Evolutionary conservation across 1,140 invertebrate species (phyloP).

Genomic region (Microvelia longipes): DNA sequence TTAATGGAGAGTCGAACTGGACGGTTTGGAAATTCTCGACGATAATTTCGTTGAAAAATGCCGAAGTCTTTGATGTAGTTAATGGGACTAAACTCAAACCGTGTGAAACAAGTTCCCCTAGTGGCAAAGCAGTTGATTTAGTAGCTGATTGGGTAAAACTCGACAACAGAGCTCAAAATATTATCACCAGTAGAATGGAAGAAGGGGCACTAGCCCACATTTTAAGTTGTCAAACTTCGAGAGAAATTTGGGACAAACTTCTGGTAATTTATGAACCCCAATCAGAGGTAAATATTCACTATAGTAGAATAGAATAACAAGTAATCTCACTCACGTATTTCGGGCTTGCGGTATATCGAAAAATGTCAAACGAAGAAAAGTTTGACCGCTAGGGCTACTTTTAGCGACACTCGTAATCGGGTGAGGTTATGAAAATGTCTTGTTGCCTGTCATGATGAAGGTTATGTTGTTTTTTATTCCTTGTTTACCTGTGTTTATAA

Average conservation of each 20-base stretch:
- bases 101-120: not conserved
- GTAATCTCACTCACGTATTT: no score
- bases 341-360: no score
- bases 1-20: not conserved
- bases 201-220: not conserved
- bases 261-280: not conserved
- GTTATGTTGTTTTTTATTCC: no score
- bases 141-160: not conserved
- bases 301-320: no score
- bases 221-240: not conserved
- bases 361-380: no score
- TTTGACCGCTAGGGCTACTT: no score
- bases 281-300: not conserved
- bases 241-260: not conserved
- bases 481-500: no score
- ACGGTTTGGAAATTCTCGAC: not conserved
- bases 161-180: not conserved
- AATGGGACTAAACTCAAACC: not conserved
- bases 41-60: not conserved
- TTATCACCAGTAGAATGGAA: not conserved
- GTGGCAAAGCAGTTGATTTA: not conserved
- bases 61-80: not conserved
- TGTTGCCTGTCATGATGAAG: no score
- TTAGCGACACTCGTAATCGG: no score
- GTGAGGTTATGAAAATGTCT: no score